These are phyloP conservation scores for Tringa solitaria DNA, from an alignment of 2,113 vertebrate genomes.

Conservation along the genomic window DNA sequence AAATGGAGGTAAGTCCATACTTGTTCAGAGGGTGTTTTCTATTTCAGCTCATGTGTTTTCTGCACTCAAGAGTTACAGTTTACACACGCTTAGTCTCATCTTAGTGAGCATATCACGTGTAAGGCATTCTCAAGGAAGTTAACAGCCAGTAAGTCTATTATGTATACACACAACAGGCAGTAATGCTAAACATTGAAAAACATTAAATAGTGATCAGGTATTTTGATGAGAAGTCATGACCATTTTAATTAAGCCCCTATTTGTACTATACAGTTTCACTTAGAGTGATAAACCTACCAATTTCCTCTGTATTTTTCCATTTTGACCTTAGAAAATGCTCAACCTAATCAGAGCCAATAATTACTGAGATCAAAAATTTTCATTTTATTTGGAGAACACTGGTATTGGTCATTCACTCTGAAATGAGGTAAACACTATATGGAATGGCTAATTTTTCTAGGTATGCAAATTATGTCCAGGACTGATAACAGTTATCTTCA, in stretches of 20 bases:
- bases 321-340: not conserved
- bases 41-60: not conserved
- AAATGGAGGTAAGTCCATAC: not conserved
- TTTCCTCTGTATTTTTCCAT: not conserved
- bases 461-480: not conserved
- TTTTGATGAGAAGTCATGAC: not conserved
- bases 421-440: not conserved
- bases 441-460: not conserved
- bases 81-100: not conserved
- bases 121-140: not conserved
- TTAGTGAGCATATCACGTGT: fast-evolving
- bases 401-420: not conserved
- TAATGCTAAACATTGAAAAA: not conserved
- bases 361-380: not conserved
- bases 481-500: not conserved
- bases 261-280: not conserved
- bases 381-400: not conserved
- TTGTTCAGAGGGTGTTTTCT: not conserved
- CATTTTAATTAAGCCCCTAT: not conserved
- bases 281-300: not conserved
- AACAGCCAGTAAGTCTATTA: not conserved
- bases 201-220: not conserved
- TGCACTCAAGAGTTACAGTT: not conserved
- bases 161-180: fast-evolving
- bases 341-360: not conserved